Conservation (phyloP, 2,797 vertebrate genomes). For the Meda fulgida region DNA sequence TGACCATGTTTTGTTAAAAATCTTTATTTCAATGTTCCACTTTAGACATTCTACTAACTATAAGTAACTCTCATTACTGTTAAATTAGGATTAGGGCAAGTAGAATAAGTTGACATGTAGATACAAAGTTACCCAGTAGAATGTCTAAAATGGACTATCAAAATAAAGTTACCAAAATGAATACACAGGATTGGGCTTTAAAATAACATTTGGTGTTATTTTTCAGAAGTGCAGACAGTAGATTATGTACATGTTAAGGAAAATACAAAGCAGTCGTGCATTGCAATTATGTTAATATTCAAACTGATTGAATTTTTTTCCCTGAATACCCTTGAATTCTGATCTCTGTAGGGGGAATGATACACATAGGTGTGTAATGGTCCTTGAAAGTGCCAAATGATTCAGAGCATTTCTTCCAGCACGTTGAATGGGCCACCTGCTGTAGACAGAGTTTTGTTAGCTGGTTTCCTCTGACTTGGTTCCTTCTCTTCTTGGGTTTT, state of each 20-base stretch:
- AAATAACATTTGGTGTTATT: not conserved
- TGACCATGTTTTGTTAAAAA: not conserved
- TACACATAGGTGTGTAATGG: slow-evolving; percentile 49
- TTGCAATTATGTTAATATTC: slow-evolving; percentile 26
- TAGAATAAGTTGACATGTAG: not conserved
- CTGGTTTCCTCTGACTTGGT: slow-evolving; percentile 8
- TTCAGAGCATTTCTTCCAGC: slow-evolving; percentile 64
- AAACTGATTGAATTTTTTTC: slow-evolving; percentile 13
- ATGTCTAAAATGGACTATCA: not conserved
- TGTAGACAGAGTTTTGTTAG: slow-evolving; percentile 61
- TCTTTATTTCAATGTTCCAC: not conserved
- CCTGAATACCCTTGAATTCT: slow-evolving; percentile 39
- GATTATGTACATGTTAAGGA: slow-evolving; percentile 3
- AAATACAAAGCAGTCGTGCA: slow-evolving; percentile 4
- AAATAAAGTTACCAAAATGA: not conserved
- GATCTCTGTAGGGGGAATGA: slow-evolving; percentile 23
- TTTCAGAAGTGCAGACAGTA: not conserved
- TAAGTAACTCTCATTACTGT: not conserved
- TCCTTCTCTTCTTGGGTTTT: not conserved
- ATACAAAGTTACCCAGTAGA: not conserved
- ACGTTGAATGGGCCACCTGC: slow-evolving; percentile 63
- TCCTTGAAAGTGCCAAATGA: slow-evolving; percentile 59
- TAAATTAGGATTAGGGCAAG: not conserved
- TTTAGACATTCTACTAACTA: not conserved
- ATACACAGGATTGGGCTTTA: not conserved